phyloP scores from a whole-genome alignment of 2,888 invertebrate genomes.

The Cryptops parisi region DNA sequence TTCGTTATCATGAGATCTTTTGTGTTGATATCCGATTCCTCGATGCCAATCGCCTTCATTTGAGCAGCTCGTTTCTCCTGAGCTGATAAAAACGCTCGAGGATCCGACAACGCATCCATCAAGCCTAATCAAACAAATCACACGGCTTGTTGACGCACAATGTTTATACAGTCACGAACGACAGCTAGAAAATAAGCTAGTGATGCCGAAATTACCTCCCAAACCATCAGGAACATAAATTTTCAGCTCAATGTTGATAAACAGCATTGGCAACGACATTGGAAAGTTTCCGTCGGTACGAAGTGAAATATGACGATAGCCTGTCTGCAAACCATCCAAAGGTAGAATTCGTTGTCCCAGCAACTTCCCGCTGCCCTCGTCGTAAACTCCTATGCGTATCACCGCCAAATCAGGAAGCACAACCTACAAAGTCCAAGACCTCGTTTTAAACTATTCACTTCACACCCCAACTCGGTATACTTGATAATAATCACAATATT shows the following conservation, averaged over 20 bases:
- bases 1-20: conserved; percentile 39
- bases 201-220: conserved; percentile 60
- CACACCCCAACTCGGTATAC: neutral
- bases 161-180: neutral
- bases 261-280: conserved; percentile 96
- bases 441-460: neutral
- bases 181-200: too few species aligned
- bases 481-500: neutral
- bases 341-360: conserved; percentile 96
- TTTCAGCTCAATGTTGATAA: conserved; percentile 97
- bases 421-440: conserved; percentile 42
- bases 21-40: conserved; percentile 47
- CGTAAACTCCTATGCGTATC: conserved; percentile 93
- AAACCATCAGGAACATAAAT: conserved; percentile 99
- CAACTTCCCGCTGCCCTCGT: conserved; percentile 89
- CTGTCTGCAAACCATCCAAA: conserved; percentile 91
- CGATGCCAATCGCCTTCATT: conserved; percentile 91
- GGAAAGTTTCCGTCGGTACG: conserved; percentile 98
- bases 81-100: conserved; percentile 75
- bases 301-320: conserved; percentile 93
- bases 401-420: conserved; percentile 96
- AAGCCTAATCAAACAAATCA: conserved; percentile 47
- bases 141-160: neutral
- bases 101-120: conserved; percentile 95
- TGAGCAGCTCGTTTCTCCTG: conserved; percentile 76